Base-by-base conservation (phyloP, 2,113 vertebrate species). In the Taurulus bubalis region DNA sequence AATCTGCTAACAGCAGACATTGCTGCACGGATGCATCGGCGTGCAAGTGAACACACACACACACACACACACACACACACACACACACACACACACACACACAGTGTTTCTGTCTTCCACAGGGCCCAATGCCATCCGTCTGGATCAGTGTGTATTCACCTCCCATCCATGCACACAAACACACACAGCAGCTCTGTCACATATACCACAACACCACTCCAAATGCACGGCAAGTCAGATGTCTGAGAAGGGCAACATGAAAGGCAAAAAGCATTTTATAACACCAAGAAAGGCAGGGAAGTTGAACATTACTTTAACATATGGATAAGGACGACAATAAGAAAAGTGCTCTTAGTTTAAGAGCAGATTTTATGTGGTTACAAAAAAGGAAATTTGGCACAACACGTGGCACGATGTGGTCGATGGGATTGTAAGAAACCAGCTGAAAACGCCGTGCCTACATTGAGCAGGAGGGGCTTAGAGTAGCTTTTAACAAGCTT, bases 1-100 rank as follows among this genome's bases (percentile, higher is more conserved):
- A 94, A 94, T 93, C 93, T 91, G 85, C 85, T 40, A 70, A 78
- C 80, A 80, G 82, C 93, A 94, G 92, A 90, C 92, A 85, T 83
- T 70, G 79, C 88, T 79, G 83, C 81, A 81, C 80, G 71, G 68
- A 88, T 68, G 58, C 79, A 68, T 64, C 22, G 64, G 62, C 42
- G 22, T 65, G 75, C 84, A 68, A 67, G 71, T 72, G 53, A 42
- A 56, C 18, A 60, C 59, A 45, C 60, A 68, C 20, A 15, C 56
- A 49, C 59, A 66, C 55, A 84, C 36, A 59, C 49, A 49, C 7
- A 51, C 6, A 59, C n/a, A 28, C 42, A 26, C 32, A 51, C 34
- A 53, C 55, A 49, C 47, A 63, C 49, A 58, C 66, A 65, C 49
- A 26, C 47, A 45, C 38, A 28, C 45, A 15, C 45, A 45, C 14